Conservation (phyloP, 2,797 vertebrate genomes). For the Tenualosa ilisha region DNA sequence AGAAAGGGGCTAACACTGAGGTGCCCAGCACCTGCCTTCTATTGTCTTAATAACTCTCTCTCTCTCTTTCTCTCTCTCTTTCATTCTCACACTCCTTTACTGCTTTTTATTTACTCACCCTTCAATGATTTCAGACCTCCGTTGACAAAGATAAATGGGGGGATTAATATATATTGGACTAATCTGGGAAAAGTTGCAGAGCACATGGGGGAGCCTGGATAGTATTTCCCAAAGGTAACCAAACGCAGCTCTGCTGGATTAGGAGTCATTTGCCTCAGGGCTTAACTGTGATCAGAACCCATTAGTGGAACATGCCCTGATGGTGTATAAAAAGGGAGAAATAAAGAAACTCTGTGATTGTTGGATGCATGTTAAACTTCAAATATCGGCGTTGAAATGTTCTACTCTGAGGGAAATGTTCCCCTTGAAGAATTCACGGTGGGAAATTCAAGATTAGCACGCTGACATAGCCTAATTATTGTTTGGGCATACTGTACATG, state of each 20-base stretch:
- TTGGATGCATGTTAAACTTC: slow-evolving; percentile 73
- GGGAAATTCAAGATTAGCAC: neutral
- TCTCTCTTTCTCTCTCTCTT: slow-evolving; percentile 59
- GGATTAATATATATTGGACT: slow-evolving; percentile 93
- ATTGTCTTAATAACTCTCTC: slow-evolving; percentile 74
- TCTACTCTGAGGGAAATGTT: neutral
- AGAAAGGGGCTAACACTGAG: slow-evolving; percentile 76
- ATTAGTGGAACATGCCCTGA: slow-evolving; percentile 87
- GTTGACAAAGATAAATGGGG: slow-evolving; percentile 82
- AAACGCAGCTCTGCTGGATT: slow-evolving; percentile 91
- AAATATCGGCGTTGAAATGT: slow-evolving; percentile 23
- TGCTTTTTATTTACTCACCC: slow-evolving; percentile 87
- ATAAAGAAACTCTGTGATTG: slow-evolving; percentile 77
- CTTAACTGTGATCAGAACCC: slow-evolving; percentile 88
- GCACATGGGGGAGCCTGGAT: slow-evolving; percentile 79
- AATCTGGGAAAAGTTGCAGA: slow-evolving; percentile 81
- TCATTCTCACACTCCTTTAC: slow-evolving; percentile 50
- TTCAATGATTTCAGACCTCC: slow-evolving; percentile 84
- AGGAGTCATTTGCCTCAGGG: slow-evolving; percentile 95
- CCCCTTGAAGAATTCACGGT: neutral
- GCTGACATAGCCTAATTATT: neutral
- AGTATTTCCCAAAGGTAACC: slow-evolving; percentile 98
- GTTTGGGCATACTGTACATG: no score
- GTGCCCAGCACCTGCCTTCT: slow-evolving; percentile 87
- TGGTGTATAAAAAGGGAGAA: slow-evolving; percentile 68